Base-by-base conservation (phyloP, 2,797 vertebrate genomes). In the Enteromius thamalakanensis region DNA sequence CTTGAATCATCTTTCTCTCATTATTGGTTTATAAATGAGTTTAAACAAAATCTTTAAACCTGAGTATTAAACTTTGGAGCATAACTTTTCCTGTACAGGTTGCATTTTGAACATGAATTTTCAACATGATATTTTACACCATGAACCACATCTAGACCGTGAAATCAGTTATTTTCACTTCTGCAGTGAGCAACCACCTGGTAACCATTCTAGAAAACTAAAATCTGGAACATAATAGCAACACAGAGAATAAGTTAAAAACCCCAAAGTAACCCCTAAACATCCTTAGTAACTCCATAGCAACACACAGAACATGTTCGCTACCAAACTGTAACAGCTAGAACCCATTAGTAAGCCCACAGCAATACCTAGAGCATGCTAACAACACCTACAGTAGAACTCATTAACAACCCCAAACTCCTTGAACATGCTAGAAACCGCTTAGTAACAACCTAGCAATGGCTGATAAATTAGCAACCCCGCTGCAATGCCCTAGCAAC, bases 21-120 rank as follows among this genome's bases (percentile, higher is more conserved):
- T 34, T 72, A 51, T 21, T 51, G 70, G 17, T 21, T 72, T 21
- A 34, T 51, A 71, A 29, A 47, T 70, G 6, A 21, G 45, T n/a
- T 49, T 23, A 0, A 2, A 8, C 37, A 40, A 68, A 69, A 15
- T 42, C 0, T 19, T 26, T 71, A 47, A 29, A 3, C 2, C n/a
- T 23, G 45, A 49, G 15, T 29, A 72, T 72, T 72, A 72, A 72
- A 72, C 15, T 51, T 32, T 49, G 69, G 23, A 71, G 69, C 4
- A 15, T 71, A 49, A 49, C 7, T 71, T 29, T 23, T 62, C 12
- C 58, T 12, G 26, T 26, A 47, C n/a, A 40, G 37, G 14, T 42
- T 42, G 19, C n/a, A 68, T n/a, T 40, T 21, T 6, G 5, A 68
- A n/a, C 19, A n/a, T 68, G 3, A 69, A 69, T 62, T 62, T 29